Evolutionary conservation across 2,888 invertebrate genomes (phyloP).

Genomic region (Mesoligia furuncula): DNA sequence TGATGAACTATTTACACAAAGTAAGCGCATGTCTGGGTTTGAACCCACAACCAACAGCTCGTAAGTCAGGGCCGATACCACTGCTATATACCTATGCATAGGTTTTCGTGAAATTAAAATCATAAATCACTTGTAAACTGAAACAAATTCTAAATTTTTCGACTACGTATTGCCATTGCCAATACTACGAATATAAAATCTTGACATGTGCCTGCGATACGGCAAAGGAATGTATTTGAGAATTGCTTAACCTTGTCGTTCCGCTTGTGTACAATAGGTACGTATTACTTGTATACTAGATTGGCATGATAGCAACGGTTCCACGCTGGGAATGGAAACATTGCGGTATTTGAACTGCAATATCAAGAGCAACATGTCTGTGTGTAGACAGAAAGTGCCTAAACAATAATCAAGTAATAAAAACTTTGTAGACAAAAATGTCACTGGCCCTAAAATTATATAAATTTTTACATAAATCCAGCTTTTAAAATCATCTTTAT

Average conservation of each 20-base stretch:
- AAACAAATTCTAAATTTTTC: background rate
- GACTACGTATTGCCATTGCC: background rate
- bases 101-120: background rate
- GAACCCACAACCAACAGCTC: too few relatives aligned
- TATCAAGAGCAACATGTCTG: background rate
- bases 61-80: too few relatives aligned
- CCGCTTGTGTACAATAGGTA: background rate
- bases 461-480: slow-evolving; percentile 9
- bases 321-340: background rate
- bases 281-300: background rate
- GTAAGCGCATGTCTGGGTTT: too few relatives aligned
- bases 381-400: background rate
- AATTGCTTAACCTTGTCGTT: background rate
- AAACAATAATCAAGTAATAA: slow-evolving; percentile 24
- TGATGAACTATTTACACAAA: too few relatives aligned
- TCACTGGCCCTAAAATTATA: slow-evolving; percentile 5
- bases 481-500: slow-evolving; percentile 22
- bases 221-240: background rate
- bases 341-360: background rate
- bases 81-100: too few relatives aligned
- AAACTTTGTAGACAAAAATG: slow-evolving; percentile 31
- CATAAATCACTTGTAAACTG: background rate
- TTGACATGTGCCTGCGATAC: background rate
- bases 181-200: background rate
- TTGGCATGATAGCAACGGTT: too few relatives aligned